Base-by-base conservation (phyloP, 2,888 invertebrate genomes). In the Nemotelus pantherinus region DNA sequence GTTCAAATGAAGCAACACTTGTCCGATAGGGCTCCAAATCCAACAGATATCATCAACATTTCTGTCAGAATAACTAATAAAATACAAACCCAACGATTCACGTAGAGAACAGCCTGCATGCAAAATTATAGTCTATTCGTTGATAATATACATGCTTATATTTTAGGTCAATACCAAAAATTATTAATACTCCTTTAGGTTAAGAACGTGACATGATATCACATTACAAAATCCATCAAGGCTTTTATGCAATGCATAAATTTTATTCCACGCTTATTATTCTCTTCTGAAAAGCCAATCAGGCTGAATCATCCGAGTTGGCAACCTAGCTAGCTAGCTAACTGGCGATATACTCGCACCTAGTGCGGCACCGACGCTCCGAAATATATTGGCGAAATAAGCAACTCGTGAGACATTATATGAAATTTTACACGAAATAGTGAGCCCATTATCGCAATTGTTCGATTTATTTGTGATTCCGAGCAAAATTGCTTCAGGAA, bases 111-210 rank as follows among this genome's bases (percentile, higher is more conserved):
- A 25, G 25, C 25, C 25, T 25, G 25, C 25, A 25, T 25, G 25
- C 1, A 25, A 25, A 25, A 25, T 25, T 1, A 25, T 25, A 25
- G 25, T 60, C 41, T 43, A 60, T 43, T n/a, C 60, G 4, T 60
- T 5, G 4, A 60, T 60, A 60, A 7, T 25, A 7, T 43, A 41
- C 25, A 7, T 9, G 50, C 7, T 43, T 55, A 43, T 50, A 70
- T 74, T 74, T 74, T 74, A 57, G 74, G 74, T 74, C 74, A 74
- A 74, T 74, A 74, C 63, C 74, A 74, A 63, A 74, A 74, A 74
- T 48, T 74, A 48, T 48, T 63, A 48, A 74, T 60, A 60, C 63
- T 63, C 74, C 74, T 74, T 60, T 39, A 74, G 63, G 60, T 74
- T 57, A 60, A 63, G 74, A 74, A 74, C 74, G 74, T 74, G 74